Conservation (phyloP, 2,888 invertebrate genomes). For the Myopa tessellatipennis region DNA sequence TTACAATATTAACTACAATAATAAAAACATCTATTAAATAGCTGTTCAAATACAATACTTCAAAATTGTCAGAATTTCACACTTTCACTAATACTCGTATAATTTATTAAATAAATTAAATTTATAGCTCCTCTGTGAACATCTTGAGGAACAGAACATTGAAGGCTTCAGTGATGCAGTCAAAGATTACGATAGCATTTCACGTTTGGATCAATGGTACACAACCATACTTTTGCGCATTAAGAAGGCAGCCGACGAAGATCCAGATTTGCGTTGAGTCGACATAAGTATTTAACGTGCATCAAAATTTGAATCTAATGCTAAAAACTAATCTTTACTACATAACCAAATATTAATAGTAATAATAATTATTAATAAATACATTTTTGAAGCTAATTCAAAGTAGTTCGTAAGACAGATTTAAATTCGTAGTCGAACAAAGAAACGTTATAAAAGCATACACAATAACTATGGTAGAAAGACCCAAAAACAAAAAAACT, state of each 20-base stretch:
- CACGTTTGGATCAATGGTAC: slow-evolving; percentile 96
- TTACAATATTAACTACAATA: too few species aligned
- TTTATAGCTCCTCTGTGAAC: slow-evolving; percentile 84
- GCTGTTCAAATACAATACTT: too few species aligned
- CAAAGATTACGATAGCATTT: slow-evolving; percentile 95
- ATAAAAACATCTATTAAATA: too few species aligned
- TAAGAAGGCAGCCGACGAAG: slow-evolving; percentile 89
- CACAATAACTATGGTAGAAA: slow-evolving; percentile 44
- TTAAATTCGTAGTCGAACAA: slow-evolving; percentile 3
- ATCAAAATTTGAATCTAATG: background rate
- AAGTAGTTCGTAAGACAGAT: slow-evolving; percentile 28
- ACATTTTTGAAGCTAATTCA: slow-evolving; percentile 21
- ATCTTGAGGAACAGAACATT: slow-evolving; percentile 93
- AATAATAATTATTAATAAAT: slow-evolving; percentile 22
- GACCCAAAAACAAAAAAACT: background rate
- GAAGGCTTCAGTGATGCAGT: slow-evolving; percentile 96
- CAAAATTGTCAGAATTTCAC: too few species aligned
- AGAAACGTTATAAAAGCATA: slow-evolving; percentile 43
- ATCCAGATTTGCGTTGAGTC: slow-evolving; percentile 80
- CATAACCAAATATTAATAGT: slow-evolving; percentile 12
- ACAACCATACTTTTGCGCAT: slow-evolving; percentile 93
- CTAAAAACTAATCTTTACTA: background rate
- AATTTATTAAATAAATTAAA: slow-evolving; percentile 45
- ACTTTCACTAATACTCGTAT: background rate
- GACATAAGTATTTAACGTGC: slow-evolving; percentile 4